Conservation (phyloP, 2,888 invertebrate species). For the Allolobophora icterica region DNA sequence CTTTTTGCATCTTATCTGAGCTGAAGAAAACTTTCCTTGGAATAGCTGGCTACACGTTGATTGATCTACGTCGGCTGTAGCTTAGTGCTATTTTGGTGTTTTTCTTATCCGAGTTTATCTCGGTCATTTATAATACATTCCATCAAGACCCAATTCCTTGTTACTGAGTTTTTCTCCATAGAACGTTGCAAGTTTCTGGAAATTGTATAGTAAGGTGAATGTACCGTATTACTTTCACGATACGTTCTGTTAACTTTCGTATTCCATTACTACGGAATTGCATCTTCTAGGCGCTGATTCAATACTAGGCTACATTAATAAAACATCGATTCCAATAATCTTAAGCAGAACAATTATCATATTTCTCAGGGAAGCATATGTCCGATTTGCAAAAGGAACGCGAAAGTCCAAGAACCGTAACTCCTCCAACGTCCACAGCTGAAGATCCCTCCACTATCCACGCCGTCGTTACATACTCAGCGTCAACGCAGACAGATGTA, state of each 20-base stretch:
- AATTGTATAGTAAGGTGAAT: too few relatives aligned
- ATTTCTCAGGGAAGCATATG: neutral
- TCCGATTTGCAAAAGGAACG: neutral
- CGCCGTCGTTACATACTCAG: neutral
- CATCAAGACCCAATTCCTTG: too few relatives aligned
- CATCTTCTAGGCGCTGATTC: too few relatives aligned
- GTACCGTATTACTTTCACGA: too few relatives aligned
- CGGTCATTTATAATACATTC: neutral
- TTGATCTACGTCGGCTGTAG: neutral
- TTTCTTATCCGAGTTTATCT: neutral
- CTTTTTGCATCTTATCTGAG: neutral
- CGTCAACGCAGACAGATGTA: too few relatives aligned
- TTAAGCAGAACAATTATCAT: too few relatives aligned
- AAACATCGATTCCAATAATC: too few relatives aligned
- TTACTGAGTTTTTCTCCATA: too few relatives aligned
- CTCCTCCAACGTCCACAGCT: neutral
- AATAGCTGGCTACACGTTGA: neutral
- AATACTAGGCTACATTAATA: too few relatives aligned
- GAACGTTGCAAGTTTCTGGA: too few relatives aligned
- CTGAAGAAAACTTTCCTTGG: neutral
- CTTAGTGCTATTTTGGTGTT: neutral
- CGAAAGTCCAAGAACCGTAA: neutral
- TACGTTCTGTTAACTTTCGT: too few relatives aligned
- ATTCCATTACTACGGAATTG: too few relatives aligned
- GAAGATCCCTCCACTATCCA: neutral